Base-by-base conservation (phyloP, 2,113 vertebrate species). In the Sarotherodon lohbergeri region DNA sequence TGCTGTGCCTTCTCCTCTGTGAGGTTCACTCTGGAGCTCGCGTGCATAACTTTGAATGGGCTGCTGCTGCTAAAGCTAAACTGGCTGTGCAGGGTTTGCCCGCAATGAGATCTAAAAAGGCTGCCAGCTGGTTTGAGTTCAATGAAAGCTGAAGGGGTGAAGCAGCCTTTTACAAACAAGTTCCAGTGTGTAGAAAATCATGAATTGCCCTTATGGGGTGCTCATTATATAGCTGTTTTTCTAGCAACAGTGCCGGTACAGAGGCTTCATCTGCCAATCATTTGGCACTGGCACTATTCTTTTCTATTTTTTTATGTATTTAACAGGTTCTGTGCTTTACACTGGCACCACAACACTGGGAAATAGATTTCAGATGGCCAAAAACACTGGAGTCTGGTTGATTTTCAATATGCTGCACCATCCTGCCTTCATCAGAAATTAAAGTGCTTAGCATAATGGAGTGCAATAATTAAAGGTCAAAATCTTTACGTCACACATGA, bases 391-490 rank as follows among this genome's bases (percentile, higher is more conserved):
- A 59, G 36, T 81, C 9, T 52, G 76, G 22, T 50, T 63, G 71
- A 71, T 78, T 46, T 81, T 84, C 76, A 27, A 86, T 56, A 32
- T 56, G 8, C 71, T 10, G 29, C 61, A 71, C 41, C 46, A 73
- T 78, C 56, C 57, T 82, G 34, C 66, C 46, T 80, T 86, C 81
- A 82, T 71, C 80, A 78, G 39, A 88, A 82, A 89, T 84, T 46
- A 73, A 82, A 87, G 81, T 22, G 12, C 71, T 89, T 89, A 57
- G 82, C 50, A 61, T 59, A 66, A 71, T 85, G 85, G 29, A 14
- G 52, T 50, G 86, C 52, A 84, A 54, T 84, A 89, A 89, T 86
- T 88, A 91, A 93, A 90, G 82, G 85, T 91, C 83, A 90, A 71
- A 83, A 34, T 80, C 66, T 91, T 91, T 24, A 61, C 36, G 8